Conservation (phyloP, 2,113 vertebrate species). For the Plestiodon gilberti region DNA sequence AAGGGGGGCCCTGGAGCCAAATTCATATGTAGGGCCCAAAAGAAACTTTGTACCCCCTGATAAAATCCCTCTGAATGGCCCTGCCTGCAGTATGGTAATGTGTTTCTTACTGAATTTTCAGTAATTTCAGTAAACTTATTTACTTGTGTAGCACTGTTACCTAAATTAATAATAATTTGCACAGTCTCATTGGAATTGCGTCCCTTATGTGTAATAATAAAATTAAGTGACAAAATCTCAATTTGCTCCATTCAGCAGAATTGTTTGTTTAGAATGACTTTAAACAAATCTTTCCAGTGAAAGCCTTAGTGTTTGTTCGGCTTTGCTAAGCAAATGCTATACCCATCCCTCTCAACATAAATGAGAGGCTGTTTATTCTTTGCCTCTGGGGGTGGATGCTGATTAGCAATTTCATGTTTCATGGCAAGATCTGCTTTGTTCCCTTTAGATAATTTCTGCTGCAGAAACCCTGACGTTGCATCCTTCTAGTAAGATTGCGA, state of each 20-base stretch:
- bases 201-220: not conserved
- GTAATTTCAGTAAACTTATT: not conserved
- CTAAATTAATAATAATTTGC: not conserved
- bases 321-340: not conserved
- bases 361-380: conserved; percentile 14
- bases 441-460: conserved; percentile 92
- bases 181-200: not conserved
- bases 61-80: too few species aligned
- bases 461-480: conserved; percentile 95
- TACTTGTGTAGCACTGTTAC: not conserved
- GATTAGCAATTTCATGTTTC: conserved; percentile 36
- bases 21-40: too few species aligned
- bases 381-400: conserved; percentile 8
- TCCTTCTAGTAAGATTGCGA: conserved; percentile 97
- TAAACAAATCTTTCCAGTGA: not conserved
- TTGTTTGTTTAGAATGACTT: not conserved
- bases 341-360: not conserved
- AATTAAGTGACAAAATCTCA: not conserved
- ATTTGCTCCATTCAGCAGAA: not conserved
- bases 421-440: conserved; percentile 39
- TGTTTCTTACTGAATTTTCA: not conserved
- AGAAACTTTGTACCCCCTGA: too few species aligned
- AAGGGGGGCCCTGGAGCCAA: too few species aligned
- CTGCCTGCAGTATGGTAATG: not conserved
- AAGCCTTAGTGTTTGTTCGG: not conserved